Evolutionary conservation across 2,113 vertebrate species (phyloP), one percentile per base, ranked within the genome.

Genomic region (Carollia perspicillata): DNA sequence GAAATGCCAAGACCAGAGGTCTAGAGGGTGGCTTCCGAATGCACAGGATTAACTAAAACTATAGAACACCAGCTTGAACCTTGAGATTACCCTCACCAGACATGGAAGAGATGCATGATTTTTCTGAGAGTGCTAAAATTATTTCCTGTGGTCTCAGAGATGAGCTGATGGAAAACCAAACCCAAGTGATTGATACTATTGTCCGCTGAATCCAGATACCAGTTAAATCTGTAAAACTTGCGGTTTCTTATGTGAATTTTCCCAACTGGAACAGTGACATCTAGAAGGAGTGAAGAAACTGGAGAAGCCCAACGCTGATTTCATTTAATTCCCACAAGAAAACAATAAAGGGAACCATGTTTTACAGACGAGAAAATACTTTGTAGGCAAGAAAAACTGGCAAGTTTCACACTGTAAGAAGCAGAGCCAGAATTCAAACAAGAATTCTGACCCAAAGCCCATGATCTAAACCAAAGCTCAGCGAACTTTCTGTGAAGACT

Each of bases 391-490:
- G 44, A 72, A 51, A 75, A 87, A 58, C 20, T 28, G 7, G 23
- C 11, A 83, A 83, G 18, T 65, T 92, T 95, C 4, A 55, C 58
- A 33, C 17, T 13, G 0, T 33, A 49, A 66, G 22, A 42, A 63
- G 20, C 71, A 93, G 35, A 87, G 20, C 55, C 58, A 80, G 71
- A 91, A 94, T 55, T 91, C 77, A 93, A 80, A 63, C 22, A 85
- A 40, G 65, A 90, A 28, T 5, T 47, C 22, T 42, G 13, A 71
- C 1, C 17, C 35, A 71, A 44, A 72, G 11, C 26, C 35, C 7
- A 40, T 0, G 0, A 13, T 84, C 22, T 83, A 78, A 71, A 65
- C 40, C 23, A 66, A 8, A 6, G 18, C 23, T 86, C 37, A 65
- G 47, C 30, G 14, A 78, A 72, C 49, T 65, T 55, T 42, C 17